Evolutionary conservation across 2,797 vertebrate genomes (phyloP), one percentile per base, ranked within the genome.

Genomic region (Ataeniobius toweri): DNA sequence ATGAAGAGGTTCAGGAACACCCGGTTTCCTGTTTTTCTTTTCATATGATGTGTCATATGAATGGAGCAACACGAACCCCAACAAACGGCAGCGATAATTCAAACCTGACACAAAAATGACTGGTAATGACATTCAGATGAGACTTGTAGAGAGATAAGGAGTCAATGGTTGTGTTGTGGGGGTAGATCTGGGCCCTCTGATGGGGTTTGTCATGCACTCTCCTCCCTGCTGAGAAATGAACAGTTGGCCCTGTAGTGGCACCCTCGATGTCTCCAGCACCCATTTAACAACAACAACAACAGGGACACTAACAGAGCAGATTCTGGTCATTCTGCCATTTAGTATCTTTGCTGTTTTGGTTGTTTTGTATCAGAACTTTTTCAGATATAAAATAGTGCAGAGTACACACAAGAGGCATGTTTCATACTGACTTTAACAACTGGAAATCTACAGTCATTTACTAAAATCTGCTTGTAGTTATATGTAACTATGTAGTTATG

Each of bases 181-280:
- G 50, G 50, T 41, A 14, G 63, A 53, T 51, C 16, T 2, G 65
- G 86, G 69, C 20, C 56, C 73, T 36, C 6, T 80, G 75, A 73
- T 55, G 59, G n/a, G 46, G 80, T 83, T 71, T 65, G 80, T 70
- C 80, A 61, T 80, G 39, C 72, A 1, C 76, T 77, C 3, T 36
- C 73, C 77, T 76, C 85, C 93, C 93, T 76, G 83, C 91, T 92
- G 93, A 79, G 91, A 79, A 10, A 13, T 91, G 91, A 92, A 91
- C 93, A 92, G 67, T 74, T 89, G 86, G 84, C 90, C 90, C 71
- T 55, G 61, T 31, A 72, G 71, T 75, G 76, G 80, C 86, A 81
- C 82, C 79, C 77, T 41, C 72, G 12, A 48, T 9, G 41, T 76
- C 86, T 83, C 81, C 83, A n/a, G 67, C 74, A 76, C 72, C 67